Evolutionary conservation across 2,797 vertebrate genomes (phyloP), one percentile per base, ranked within the genome.

Genomic region (Aulostomus chinensis): DNA sequence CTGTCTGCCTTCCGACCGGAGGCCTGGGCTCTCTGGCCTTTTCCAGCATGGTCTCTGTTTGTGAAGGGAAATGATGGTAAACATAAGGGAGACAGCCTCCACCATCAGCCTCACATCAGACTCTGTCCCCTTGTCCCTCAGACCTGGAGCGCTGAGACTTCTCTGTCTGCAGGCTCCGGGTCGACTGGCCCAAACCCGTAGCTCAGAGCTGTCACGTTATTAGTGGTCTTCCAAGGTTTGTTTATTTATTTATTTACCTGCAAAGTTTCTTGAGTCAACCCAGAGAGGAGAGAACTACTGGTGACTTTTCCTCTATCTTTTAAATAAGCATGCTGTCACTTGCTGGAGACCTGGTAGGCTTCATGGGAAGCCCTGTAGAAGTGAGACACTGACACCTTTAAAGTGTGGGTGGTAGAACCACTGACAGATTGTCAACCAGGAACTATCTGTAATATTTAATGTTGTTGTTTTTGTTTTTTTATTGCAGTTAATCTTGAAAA

Each of bases 41-140:
- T 87, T 82, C 50, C 77, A 80, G 76, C 67, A 58, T 21, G 30
- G 55, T 56, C 49, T 55, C 50, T 83, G 74, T 86, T 83, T 78
- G 71, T 61, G 67, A 68, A 33, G 40, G 37, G 58, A 83, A 86
- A 86, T 78, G 85, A 88, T 86, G 74, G 68, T 81, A 84, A 90
- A 87, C 89, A 88, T 88, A 90, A 69, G 83, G 84, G 76, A 80
- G 86, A 66, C 65, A 17, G 78, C 88, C 78, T 24, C 80, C 70
- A 38, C 67, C 66, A 75, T 90, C 77, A 89, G 62, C 67, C 51
- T 87, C 82, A 73, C 53, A 49, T 63, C 63, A 63, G 68, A 58
- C 66, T 39, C 53, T 46, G 58, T 63, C 54, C 69, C 32, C 30
- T 21, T 24, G 64, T 82, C 64, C 61, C 49, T 62, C 53, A 71